Evolutionary conservation across 2,888 invertebrate genomes (phyloP), one percentile per base, ranked within the genome.

Genomic region (Phytoseiulus persimilis): DNA sequence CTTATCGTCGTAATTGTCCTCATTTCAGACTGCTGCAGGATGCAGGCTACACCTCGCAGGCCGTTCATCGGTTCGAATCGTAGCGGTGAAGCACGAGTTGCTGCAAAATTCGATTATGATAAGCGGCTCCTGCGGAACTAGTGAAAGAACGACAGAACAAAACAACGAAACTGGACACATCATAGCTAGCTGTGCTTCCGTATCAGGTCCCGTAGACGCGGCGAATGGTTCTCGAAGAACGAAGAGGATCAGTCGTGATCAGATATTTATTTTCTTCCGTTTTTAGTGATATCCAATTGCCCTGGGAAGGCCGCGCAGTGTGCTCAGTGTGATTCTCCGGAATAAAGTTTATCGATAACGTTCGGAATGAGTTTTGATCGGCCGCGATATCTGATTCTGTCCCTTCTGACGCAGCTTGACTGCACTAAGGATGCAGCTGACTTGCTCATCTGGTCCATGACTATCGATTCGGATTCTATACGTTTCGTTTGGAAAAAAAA

Each of bases 61-160:
- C 87, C 32, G 45, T 87, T 1, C 87, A 87, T 14, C 87, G 87
- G 28, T 87, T 87, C 33, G 87, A 87, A n/a, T 32, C 87, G n/a
- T 87, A 23, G 31, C 14, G 28, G n/a, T 9, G 32, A 33, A 28
- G 87, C 87, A 87, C 6, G 9, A 0, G 45, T 0, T 33, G n/a
- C 18, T 23, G 31, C 83, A 14, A 83, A 11, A 32, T 31, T 18
- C 31, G 83, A 32, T 33, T 87, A 14, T 33, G 39, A 32, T 33
- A 3, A 39, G 3, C 39, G 39, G 39, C 33, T 9, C 14, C 5
- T 39, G 28, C 31, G 14, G 2, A 31, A 18, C 83, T 23, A n/a
- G 83, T 31, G 32, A 83, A 23, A 31, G 31, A 83, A 18, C 18
- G 33, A 83, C 14, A 31, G 18, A 31, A 31, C 31, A 2, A 9